These are phyloP conservation scores for Muscina levida DNA, from an alignment of 2,888 invertebrate genomes.

Conservation along the genomic window DNA sequence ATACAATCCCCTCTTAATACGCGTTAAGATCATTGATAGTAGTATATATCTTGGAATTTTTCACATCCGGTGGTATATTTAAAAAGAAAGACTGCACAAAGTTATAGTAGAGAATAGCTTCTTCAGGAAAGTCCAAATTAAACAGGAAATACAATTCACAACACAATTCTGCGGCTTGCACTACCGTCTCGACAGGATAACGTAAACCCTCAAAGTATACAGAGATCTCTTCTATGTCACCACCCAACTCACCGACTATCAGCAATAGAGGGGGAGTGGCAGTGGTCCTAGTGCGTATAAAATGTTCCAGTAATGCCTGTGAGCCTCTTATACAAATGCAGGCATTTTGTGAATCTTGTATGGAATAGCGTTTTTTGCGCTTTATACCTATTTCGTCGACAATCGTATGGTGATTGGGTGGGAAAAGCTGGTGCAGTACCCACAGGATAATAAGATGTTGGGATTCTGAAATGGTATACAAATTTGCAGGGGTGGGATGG, in stretches of 20 bases:
- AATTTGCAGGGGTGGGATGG: not conserved
- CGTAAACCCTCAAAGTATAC: slow-evolving; percentile 60
- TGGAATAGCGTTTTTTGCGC: slow-evolving; percentile 57
- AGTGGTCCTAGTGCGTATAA: slow-evolving; percentile 18
- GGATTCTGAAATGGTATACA: slow-evolving; percentile 48
- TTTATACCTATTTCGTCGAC: slow-evolving; percentile 57
- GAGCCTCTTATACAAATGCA: slow-evolving; percentile 52
- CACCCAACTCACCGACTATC: slow-evolving; percentile 55
- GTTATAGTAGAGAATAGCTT: slow-evolving; percentile 47
- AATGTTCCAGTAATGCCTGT: slow-evolving; percentile 12
- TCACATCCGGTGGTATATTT: slow-evolving; percentile 54
- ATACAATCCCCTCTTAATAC: not conserved
- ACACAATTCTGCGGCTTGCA: slow-evolving; percentile 51
- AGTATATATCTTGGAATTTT: slow-evolving; percentile 58
- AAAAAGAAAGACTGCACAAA: slow-evolving; percentile 57
- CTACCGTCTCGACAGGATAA: slow-evolving; percentile 47
- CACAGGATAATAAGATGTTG: slow-evolving; percentile 54
- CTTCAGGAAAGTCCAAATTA: slow-evolving; percentile 59
- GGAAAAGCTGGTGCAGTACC: slow-evolving; percentile 57
- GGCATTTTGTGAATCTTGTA: slow-evolving; percentile 56
- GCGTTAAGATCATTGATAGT: slow-evolving; percentile 60
- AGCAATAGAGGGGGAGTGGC: slow-evolving; percentile 55
- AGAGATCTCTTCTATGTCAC: slow-evolving; percentile 56
- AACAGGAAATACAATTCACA: slow-evolving; percentile 58
- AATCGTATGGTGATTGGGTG: slow-evolving; percentile 50